Evolutionary conservation across 2,113 vertebrate species (phyloP), one percentile per base, ranked within the genome.

Genomic region (Illadopsis cleaveri): DNA sequence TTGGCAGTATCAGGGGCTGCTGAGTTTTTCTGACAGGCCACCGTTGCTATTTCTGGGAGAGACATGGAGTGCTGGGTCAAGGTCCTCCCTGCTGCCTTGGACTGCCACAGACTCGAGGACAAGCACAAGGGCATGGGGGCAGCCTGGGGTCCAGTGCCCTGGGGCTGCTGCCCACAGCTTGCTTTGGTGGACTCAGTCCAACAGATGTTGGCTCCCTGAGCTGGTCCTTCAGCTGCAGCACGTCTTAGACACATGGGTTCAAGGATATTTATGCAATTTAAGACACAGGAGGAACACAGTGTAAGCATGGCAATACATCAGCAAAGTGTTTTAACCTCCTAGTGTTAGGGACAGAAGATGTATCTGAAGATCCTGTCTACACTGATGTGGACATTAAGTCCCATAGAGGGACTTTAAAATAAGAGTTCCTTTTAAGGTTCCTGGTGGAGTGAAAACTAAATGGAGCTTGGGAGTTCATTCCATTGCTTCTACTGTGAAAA

Each of bases 121-220:
- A 77, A 94, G 60, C 0, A 6, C 2, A 2, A 75, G 27, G 10
- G 9, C 22, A 33, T 0, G 2, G 24, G 24, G 31, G 33, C 17
- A 53, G n/a, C 25, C 21, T 15, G 24, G 14, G 44, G 10, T 30
- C 30, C 89, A 44, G 51, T 58, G 56, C 11, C 69, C 42, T 68
- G 47, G 38, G 53, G 38, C 60, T 40, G 25, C 60, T 45, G 37
- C 16, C 38, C 66, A 35, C 3, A 12, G 56, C 48, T 82, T 69
- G 60, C 11, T 40, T 68, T 54, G 35, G 25, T 62, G 65, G 25
- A 10, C 61, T 56, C 38, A 75, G 42, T 20, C 60, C 1, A 0
- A 64, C 30, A 22, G 8, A 4, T 30, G 22, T 12, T 5, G 11
- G 5, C 15, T 72, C 31, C 38, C 21, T 7, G 10, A 5, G 14